These are phyloP conservation scores for Chunga burmeisteri DNA, from an alignment of 2,113 vertebrate species.

Conservation along the genomic window DNA sequence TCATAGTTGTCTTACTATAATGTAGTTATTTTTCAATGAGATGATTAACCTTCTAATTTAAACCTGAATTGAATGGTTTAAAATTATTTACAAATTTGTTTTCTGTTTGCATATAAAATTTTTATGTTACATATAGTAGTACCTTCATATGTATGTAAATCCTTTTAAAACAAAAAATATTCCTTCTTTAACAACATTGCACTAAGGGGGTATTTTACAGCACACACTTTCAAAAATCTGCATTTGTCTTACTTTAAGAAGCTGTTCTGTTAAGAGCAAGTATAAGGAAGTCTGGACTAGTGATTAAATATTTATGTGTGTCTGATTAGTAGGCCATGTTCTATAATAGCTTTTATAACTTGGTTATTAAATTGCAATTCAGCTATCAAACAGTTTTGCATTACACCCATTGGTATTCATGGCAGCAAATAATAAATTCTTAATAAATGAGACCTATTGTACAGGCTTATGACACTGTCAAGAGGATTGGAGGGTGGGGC, in stretches of 20 bases:
- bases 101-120: not conserved
- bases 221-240: not conserved
- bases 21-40: not conserved
- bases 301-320: constrained; percentile 55
- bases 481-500: not conserved
- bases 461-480: not conserved
- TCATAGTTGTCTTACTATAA: not conserved
- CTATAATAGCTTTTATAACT: constrained; percentile 37
- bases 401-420: not conserved
- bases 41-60: not conserved
- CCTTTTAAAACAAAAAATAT: not conserved
- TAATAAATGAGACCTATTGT: constrained; percentile 10
- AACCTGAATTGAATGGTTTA: not conserved
- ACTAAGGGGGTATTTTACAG: not conserved
- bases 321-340: constrained; percentile 3
- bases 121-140: not conserved
- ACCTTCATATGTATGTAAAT: not conserved
- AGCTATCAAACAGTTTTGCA: constrained; percentile 18
- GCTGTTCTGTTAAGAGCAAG: not conserved
- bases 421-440: constrained; percentile 6
- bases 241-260: not conserved
- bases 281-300: constrained; percentile 7
- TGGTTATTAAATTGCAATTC: constrained; percentile 53
- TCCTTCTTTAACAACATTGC: not conserved
- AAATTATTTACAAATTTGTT: not conserved